Evolutionary conservation across 2,888 invertebrate genomes (phyloP).

Genomic region (Nesidiocoris tenuis): DNA sequence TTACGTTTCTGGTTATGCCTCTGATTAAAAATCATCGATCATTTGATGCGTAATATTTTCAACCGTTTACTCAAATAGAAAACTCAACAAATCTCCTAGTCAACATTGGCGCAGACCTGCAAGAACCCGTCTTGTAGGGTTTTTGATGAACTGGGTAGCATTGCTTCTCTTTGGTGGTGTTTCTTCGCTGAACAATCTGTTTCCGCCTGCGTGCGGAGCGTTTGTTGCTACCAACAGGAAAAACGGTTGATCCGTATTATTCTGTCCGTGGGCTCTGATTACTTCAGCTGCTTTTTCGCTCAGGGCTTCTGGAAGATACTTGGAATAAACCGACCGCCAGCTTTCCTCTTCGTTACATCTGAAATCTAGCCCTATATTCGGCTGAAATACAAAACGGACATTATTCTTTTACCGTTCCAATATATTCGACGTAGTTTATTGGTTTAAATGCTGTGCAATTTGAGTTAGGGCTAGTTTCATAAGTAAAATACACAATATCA

Average conservation of each 20-base stretch:
- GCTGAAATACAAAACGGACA: neutral
- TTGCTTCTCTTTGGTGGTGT: conserved; percentile 12
- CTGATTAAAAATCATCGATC: no score
- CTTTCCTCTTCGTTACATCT: conserved; percentile 58
- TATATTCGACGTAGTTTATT: no score
- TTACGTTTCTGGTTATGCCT: no score
- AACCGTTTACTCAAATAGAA: no score
- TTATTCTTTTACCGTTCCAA: no score
- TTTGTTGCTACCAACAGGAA: conserved; percentile 61
- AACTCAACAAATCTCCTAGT: no score
- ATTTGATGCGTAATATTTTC: no score
- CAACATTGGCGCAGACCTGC: no score
- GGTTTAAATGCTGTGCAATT: no score
- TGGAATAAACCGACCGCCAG: conserved; percentile 60
- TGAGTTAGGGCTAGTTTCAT: no score
- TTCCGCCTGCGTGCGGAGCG: conserved; percentile 35
- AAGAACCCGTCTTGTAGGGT: conserved; percentile 12
- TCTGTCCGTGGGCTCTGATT: conserved; percentile 57
- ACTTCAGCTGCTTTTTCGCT: conserved; percentile 64
- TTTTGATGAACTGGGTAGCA: conserved; percentile 7
- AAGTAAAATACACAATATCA: no score
- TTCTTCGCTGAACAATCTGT: conserved; percentile 5
- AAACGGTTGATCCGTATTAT: conserved; percentile 59
- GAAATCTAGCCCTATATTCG: conserved; percentile 61
- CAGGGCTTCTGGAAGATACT: conserved; percentile 71